phyloP scores from a whole-genome alignment of 2,888 invertebrate genomes.

The Morpho helenor region DNA sequence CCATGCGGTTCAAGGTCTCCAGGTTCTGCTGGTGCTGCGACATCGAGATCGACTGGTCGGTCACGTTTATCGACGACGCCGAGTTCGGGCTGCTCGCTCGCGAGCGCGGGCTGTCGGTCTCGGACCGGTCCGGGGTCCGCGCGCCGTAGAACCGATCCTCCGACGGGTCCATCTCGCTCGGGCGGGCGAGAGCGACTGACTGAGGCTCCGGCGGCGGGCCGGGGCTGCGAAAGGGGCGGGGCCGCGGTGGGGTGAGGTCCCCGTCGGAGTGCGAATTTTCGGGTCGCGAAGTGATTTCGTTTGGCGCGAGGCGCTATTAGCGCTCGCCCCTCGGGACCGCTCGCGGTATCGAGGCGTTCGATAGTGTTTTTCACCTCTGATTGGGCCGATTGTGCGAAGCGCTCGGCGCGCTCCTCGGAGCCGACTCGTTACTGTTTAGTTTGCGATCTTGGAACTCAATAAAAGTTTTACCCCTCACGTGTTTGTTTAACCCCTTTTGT shows the following conservation, averaged over 20 bases:
- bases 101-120: constrained; percentile 65
- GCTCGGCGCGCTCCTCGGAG: constrained; percentile 49
- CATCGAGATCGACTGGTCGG: constrained; percentile 69
- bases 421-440: constrained; percentile 35
- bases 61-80: constrained; percentile 76
- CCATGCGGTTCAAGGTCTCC: constrained; percentile 72
- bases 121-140: constrained; percentile 63
- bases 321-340: constrained; percentile 66
- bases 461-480: constrained; percentile 8
- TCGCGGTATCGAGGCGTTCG: constrained; percentile 40
- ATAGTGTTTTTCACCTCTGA: constrained; percentile 61
- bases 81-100: constrained; percentile 73
- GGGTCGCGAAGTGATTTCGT: constrained; percentile 76
- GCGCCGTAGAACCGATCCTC: constrained; percentile 63
- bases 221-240: constrained; percentile 49
- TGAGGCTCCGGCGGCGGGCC: constrained; percentile 34
- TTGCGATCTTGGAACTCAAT: constrained; percentile 17
- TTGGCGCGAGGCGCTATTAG: constrained; percentile 71
- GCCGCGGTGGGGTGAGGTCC: constrained; percentile 57
- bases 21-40: constrained; percentile 76
- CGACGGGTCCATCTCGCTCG: constrained; percentile 61
- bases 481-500: not conserved
- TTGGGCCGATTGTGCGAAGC: constrained; percentile 72
- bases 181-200: constrained; percentile 54
- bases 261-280: constrained; percentile 77